phyloP scores from a whole-genome alignment of 2,888 invertebrate genomes.

The Tuta absoluta region DNA sequence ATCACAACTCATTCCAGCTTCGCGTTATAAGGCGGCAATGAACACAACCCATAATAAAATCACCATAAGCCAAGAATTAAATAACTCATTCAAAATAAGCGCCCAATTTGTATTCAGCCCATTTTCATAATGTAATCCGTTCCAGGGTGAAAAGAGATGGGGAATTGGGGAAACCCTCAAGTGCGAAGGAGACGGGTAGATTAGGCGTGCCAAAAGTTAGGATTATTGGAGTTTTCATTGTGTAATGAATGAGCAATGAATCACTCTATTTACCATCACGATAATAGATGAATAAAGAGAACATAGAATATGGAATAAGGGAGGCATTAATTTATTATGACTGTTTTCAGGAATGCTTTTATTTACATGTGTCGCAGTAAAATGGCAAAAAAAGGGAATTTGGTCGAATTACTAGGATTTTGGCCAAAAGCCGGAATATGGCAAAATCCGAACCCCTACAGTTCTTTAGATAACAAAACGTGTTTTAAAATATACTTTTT shows the following conservation, averaged over 20 bases:
- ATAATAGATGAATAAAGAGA: conserved; percentile 27
- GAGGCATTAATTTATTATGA: conserved; percentile 4
- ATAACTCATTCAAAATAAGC: conserved; percentile 76
- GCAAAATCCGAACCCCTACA: too few species aligned
- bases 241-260: conserved; percentile 42
- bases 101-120: conserved; percentile 74
- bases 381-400: too few species aligned
- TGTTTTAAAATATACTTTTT: too few species aligned
- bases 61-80: conserved; percentile 65
- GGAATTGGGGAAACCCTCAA: conserved; percentile 29
- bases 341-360: background rate
- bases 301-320: background rate
- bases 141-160: conserved; percentile 41
- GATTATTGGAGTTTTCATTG: conserved; percentile 65
- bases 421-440: too few species aligned
- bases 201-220: conserved; percentile 51
- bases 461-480: too few species aligned
- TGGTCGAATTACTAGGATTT: too few species aligned
- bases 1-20: background rate
- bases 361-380: background rate
- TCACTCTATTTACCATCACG: conserved; percentile 20
- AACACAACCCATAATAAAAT: conserved; percentile 53
- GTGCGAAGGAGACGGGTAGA: conserved; percentile 21
- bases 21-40: conserved; percentile 11
- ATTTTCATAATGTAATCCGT: conserved; percentile 68